A percentile compares a stretch with the other conserved stretches of the same genome.
Conservation (phyloP, 2,888 invertebrate genomes). For the Diaperis boleti region DNA sequence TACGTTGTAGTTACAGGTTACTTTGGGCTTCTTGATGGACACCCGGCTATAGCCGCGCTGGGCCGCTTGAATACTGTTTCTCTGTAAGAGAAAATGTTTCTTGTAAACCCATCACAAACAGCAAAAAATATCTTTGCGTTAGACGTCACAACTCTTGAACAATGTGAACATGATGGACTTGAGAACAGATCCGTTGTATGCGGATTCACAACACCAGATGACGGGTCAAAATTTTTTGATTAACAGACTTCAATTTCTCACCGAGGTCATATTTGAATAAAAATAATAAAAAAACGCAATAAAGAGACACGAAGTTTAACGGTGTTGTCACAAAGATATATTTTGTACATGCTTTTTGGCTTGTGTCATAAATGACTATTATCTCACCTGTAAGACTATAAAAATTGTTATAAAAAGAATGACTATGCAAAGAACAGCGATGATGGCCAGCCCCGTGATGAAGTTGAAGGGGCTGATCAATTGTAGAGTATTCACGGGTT, state of each 20-base stretch:
- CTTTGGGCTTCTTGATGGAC: constrained; percentile 66
- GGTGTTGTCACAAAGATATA: not conserved
- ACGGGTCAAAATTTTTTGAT: too few relatives aligned
- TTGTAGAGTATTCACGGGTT: constrained; percentile 64
- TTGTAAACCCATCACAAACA: too few relatives aligned
- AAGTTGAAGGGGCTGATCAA: constrained; percentile 71
- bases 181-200: too few relatives aligned
- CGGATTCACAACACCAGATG: too few relatives aligned
- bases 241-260: too few relatives aligned
- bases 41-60: constrained; percentile 64
- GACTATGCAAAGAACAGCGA: constrained; percentile 77
- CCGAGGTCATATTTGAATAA: too few relatives aligned
- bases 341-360: too few relatives aligned
- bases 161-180: too few relatives aligned
- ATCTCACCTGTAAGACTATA: constrained; percentile 79
- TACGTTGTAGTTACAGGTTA: constrained; percentile 67
- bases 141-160: too few relatives aligned
- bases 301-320: too few relatives aligned
- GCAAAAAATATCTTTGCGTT: not conserved
- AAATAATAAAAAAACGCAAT: too few relatives aligned
- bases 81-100: constrained; percentile 56
- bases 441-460: constrained; percentile 76
- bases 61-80: constrained; percentile 61
- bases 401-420: constrained; percentile 79
- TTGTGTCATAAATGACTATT: too few relatives aligned